Evolutionary conservation across 2,797 vertebrate species (phyloP).

Genomic region (Dallia pectoralis): DNA sequence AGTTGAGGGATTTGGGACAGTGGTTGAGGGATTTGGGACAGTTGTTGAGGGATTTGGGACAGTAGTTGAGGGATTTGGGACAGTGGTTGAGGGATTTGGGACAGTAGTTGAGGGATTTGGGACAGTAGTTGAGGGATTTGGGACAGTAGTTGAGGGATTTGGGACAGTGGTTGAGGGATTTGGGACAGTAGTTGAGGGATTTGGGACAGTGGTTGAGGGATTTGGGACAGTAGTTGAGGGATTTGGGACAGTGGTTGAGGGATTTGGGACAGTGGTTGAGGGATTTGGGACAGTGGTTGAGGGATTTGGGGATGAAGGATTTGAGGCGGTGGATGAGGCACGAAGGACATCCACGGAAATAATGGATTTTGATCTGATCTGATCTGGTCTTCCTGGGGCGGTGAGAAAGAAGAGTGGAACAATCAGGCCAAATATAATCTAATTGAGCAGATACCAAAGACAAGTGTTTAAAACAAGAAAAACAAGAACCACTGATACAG

Average conservation of each 20-base stretch:
- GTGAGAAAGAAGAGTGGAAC: slow-evolving; percentile 60
- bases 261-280: no score
- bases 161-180: slow-evolving; percentile 32
- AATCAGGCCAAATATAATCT: slow-evolving; percentile 45
- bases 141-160: not conserved
- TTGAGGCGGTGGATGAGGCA: not conserved
- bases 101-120: not conserved
- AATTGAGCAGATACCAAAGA: not conserved
- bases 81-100: not conserved
- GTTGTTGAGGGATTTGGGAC: not conserved
- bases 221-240: no score
- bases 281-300: slow-evolving; percentile 26
- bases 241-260: slow-evolving; percentile 31
- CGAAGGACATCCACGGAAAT: slow-evolving; percentile 33
- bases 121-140: slow-evolving; percentile 33
- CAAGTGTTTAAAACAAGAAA: slow-evolving; percentile 8
- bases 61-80: not conserved
- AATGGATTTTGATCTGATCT: slow-evolving; percentile 53
- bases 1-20: slow-evolving; percentile 45
- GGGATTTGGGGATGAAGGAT: no score
- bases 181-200: slow-evolving; percentile 31
- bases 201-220: not conserved
- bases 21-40: no score
- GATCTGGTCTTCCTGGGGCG: slow-evolving; percentile 60
- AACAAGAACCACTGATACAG: no score